Conservation (phyloP, 1,140 invertebrate genomes). For the Leguminivora glycinivorella region DNA sequence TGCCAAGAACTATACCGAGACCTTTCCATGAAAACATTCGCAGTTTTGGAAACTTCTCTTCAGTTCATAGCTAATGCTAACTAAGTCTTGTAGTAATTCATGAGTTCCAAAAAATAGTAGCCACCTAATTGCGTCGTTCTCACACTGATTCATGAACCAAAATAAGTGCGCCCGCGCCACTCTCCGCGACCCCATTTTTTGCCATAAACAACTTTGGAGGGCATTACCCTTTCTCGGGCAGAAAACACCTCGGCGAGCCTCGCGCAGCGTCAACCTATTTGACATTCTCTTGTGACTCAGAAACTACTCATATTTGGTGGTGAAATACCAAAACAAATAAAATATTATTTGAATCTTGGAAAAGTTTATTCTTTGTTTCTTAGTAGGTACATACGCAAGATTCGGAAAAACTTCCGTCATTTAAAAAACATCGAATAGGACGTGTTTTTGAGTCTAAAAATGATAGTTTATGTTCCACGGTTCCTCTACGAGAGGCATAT, state of each 20-base stretch:
- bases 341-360: not conserved
- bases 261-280: conserved; percentile 40
- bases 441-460: too few relatives aligned
- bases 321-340: not conserved
- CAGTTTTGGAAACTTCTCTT: too few relatives aligned
- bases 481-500: too few relatives aligned
- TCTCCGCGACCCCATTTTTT: conserved; percentile 75
- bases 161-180: conserved; percentile 71
- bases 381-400: too few relatives aligned
- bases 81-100: too few relatives aligned
- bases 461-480: too few relatives aligned
- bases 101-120: not conserved
- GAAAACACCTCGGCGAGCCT: conserved; percentile 58
- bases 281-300: conserved; percentile 19
- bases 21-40: too few relatives aligned
- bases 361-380: too few relatives aligned
- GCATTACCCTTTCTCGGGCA: conserved; percentile 66
- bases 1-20: too few relatives aligned
- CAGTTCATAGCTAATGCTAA: too few relatives aligned
- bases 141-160: conserved; percentile 73
- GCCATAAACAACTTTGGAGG: conserved; percentile 75
- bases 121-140: conserved; percentile 54
- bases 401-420: too few relatives aligned
- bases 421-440: too few relatives aligned
- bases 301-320: not conserved